Evolutionary conservation across 1,140 invertebrate species (phyloP).

Genomic region (Glomeris maerens): DNA sequence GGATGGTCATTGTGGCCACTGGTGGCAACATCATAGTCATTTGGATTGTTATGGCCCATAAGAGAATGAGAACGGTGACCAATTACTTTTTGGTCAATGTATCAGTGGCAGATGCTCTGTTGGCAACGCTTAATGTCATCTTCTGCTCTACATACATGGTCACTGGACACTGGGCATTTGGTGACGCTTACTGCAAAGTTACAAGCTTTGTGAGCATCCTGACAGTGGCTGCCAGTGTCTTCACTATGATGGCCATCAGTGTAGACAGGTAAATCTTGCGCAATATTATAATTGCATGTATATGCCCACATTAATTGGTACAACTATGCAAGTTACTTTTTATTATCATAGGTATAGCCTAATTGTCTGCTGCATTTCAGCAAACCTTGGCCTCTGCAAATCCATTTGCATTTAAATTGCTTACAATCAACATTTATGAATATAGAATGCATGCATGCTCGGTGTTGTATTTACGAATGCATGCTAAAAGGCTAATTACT

Average conservation of each 20-base stretch:
- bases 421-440: no score
- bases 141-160: constrained; percentile 91
- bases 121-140: constrained; percentile 79
- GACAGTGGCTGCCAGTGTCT: constrained; percentile 81
- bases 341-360: no score
- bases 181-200: constrained; percentile 81
- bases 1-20: constrained; percentile 81
- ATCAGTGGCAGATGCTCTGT: constrained; percentile 78
- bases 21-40: constrained; percentile 87
- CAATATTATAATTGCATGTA: no score
- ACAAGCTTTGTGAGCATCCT: constrained; percentile 81
- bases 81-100: constrained; percentile 94
- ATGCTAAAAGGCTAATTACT: no score
- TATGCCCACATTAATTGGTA: no score
- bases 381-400: no score
- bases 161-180: constrained; percentile 84
- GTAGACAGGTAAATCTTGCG: constrained; percentile 89
- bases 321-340: no score
- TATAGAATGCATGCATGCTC: no score
- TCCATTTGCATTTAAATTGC: no score
- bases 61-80: constrained; percentile 84
- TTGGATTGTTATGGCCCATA: constrained; percentile 74
- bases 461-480: no score
- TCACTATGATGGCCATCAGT: constrained; percentile 90
- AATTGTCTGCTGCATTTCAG: no score